These are phyloP conservation scores for Oceanodroma tethys DNA, from an alignment of 2,113 vertebrate species.

Conservation along the genomic window DNA sequence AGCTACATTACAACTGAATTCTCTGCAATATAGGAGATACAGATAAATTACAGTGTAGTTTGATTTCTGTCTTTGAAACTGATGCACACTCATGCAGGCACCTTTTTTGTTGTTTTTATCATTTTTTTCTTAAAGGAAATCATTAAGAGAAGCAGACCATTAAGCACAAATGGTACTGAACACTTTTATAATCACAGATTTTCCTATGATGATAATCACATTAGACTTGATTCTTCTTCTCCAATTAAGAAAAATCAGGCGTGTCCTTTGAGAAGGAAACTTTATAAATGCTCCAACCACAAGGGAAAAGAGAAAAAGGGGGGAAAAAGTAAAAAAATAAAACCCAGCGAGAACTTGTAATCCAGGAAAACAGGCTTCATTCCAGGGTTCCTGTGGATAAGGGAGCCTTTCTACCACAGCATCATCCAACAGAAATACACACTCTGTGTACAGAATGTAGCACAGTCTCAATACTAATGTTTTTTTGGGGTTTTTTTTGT, in stretches of 20 bases:
- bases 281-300: neutral
- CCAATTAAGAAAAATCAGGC: neutral
- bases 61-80: neutral
- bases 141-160: neutral
- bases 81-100: neutral
- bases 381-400: neutral
- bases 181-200: neutral
- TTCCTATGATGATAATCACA: neutral
- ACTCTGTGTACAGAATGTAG: fast-evolving
- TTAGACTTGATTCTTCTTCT: neutral
- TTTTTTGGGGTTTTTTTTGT: too few relatives aligned
- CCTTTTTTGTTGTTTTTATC: neutral
- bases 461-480: too few relatives aligned
- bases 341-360: neutral
- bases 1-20: neutral
- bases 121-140: neutral
- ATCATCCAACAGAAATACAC: neutral
- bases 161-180: neutral
- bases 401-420: neutral
- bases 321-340: neutral
- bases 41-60: neutral
- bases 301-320: neutral
- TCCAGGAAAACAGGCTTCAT: neutral
- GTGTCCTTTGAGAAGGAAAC: neutral
- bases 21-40: neutral